Percentiles rank a stretch among this genome's conserved stretches.
These are phyloP conservation scores for Pterocles orientalis DNA, from an alignment of 2,113 vertebrate genomes.

Conservation along the genomic window DNA sequence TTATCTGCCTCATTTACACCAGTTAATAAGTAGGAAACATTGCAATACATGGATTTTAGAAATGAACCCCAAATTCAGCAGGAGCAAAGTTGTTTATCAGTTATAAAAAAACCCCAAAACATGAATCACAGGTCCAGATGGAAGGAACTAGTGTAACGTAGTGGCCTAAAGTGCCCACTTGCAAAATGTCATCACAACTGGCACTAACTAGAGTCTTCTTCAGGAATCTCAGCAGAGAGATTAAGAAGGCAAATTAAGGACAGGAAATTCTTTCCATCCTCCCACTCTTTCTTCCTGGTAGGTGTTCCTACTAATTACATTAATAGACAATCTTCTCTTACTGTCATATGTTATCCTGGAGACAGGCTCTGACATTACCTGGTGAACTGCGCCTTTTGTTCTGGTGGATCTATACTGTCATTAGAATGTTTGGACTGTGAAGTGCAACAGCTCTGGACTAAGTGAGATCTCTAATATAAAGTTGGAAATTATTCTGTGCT, in stretches of 20 bases:
- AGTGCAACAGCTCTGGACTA: background rate
- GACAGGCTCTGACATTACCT: background rate
- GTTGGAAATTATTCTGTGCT: background rate
- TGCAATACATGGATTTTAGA: background rate
- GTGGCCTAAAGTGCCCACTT: background rate
- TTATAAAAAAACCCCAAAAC: background rate
- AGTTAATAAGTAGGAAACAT: background rate
- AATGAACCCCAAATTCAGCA: background rate
- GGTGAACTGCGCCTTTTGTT: background rate
- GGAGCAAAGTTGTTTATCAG: background rate
- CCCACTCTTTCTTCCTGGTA: background rate
- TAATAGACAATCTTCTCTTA: background rate
- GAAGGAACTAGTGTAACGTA: background rate
- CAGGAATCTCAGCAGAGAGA: background rate
- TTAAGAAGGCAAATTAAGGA: background rate
- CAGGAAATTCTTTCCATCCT: background rate
- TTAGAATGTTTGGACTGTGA: background rate
- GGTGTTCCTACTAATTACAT: background rate
- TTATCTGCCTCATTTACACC: background rate
- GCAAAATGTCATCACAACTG: background rate
- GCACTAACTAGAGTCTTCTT: background rate
- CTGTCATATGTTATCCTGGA: background rate
- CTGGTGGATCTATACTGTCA: background rate
- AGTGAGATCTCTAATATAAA: background rate
- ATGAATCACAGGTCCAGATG: background rate